Conservation (phyloP, 2,888 invertebrate genomes). For the Tortricodes alternella region DNA sequence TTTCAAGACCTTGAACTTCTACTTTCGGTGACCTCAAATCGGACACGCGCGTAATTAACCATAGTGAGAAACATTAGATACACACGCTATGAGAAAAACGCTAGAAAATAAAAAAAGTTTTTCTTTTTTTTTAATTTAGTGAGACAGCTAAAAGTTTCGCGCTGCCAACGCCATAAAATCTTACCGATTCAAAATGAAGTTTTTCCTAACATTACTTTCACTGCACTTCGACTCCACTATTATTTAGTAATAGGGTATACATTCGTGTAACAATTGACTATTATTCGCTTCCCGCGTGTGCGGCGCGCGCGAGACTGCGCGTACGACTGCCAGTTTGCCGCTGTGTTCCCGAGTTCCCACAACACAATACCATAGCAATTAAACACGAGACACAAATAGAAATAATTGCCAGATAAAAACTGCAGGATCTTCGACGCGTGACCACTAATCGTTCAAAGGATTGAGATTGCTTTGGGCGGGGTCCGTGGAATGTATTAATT, state of each 20-base stretch:
- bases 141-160: background rate
- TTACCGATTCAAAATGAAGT: conserved; percentile 23
- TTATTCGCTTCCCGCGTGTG: background rate
- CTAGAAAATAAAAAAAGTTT: background rate
- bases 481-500: conserved; percentile 1
- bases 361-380: conserved; percentile 22
- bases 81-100: background rate
- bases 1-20: conserved; percentile 1
- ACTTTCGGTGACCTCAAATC: conserved; percentile 13
- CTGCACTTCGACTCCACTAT: conserved; percentile 14
- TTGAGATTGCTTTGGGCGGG: conserved; percentile 4
- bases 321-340: conserved; percentile 7
- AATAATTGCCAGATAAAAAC: conserved; percentile 24
- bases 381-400: conserved; percentile 26
- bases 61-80: too few species aligned
- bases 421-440: conserved; percentile 25
- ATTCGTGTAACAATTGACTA: background rate
- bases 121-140: background rate
- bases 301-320: background rate
- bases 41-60: background rate
- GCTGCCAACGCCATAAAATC: background rate
- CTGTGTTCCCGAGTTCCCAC: conserved; percentile 20
- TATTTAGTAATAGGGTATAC: background rate
- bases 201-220: conserved; percentile 19
- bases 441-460: conserved; percentile 7